These are phyloP conservation scores for Chitala chitala DNA, from an alignment of 2,113 vertebrate species.

Conservation along the genomic window DNA sequence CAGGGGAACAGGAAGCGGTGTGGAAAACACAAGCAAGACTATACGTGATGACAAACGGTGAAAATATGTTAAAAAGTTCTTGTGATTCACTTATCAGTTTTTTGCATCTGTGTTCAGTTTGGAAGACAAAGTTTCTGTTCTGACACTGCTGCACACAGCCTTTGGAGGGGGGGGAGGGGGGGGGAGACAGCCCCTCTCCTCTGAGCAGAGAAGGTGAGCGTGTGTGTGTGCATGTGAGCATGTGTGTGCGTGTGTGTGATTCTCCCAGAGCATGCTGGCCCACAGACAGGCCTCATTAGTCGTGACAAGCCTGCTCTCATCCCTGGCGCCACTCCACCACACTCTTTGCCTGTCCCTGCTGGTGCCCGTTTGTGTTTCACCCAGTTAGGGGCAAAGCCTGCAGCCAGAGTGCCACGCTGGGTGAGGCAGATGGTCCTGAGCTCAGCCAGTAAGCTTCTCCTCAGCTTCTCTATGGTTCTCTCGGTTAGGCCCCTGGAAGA, in stretches of 20 bases:
- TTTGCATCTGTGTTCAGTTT: not conserved
- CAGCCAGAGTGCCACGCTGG: not conserved
- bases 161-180: no score
- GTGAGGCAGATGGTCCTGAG: no score
- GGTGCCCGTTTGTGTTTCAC: slow-evolving; percentile 10
- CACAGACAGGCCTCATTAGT: slow-evolving; percentile 22
- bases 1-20: no score
- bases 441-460: no score
- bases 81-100: not conserved
- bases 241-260: not conserved
- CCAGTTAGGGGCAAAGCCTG: not conserved
- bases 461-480: no score
- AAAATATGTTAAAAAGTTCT: not conserved
- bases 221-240: no score
- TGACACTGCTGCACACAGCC: no score
- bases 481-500: no score
- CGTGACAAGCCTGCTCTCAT: not conserved
- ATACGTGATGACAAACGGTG: no score
- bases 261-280: not conserved
- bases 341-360: not conserved
- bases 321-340: not conserved
- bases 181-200: no score
- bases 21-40: no score
- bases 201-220: not conserved
- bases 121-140: no score